These are phyloP conservation scores for Pao palembangensis DNA, from an alignment of 2,113 vertebrate genomes.

Conservation along the genomic window DNA sequence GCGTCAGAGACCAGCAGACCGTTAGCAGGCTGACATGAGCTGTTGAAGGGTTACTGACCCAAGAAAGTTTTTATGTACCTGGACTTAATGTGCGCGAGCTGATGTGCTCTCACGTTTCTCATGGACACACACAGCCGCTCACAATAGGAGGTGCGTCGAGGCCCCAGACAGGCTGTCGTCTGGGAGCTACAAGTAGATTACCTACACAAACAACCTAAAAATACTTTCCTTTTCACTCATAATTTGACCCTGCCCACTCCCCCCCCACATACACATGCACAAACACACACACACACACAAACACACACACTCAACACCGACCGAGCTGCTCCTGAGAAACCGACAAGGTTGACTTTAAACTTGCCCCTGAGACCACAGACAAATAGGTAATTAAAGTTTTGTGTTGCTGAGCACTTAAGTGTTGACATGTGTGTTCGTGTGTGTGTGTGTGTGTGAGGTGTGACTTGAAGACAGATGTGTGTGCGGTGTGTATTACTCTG, in stretches of 20 bases:
- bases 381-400: constrained; percentile 27
- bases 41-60: constrained; percentile 53
- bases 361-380: constrained; percentile 27
- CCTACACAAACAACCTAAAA: constrained; percentile 75
- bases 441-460: background rate
- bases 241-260: constrained; percentile 19
- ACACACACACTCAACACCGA: background rate
- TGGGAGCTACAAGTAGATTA: constrained; percentile 64
- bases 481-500: no score
- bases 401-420: constrained; percentile 23
- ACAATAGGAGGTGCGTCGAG: constrained; percentile 59
- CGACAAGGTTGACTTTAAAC: constrained; percentile 33
- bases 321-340: constrained; percentile 22
- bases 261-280: background rate
- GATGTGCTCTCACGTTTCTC: constrained; percentile 15
- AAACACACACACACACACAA: no score
- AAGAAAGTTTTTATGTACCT: constrained; percentile 32
- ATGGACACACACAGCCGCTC: constrained; percentile 27
- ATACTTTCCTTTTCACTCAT: constrained; percentile 57
- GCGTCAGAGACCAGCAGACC: constrained; percentile 30
- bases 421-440: constrained; percentile 27
- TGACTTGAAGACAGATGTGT: no score
- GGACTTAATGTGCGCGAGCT: constrained; percentile 15
- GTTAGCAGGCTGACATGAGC: constrained; percentile 49
- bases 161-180: constrained; percentile 74